A percentile compares a stretch with the other conserved stretches of the same genome.
Evolutionary conservation across 1,140 invertebrate genomes (phyloP).

Genomic region (Aphelenchoides besseyi): DNA sequence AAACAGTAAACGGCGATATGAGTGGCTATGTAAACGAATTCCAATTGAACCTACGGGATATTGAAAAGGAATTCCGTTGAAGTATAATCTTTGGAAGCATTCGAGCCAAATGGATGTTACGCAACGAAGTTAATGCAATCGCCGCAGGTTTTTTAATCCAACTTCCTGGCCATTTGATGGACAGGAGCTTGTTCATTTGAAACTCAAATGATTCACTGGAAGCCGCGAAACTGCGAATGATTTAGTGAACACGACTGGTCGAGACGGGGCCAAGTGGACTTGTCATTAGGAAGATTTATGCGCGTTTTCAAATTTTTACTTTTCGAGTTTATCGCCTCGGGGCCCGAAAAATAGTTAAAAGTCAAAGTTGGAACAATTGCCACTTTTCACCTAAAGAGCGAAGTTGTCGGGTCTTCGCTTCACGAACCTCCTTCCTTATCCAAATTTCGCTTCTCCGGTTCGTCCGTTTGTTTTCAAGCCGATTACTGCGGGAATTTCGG

Average conservation of each 20-base stretch:
- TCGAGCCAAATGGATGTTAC: not conserved
- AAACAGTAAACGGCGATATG: not conserved
- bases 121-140: too few relatives aligned
- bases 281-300: constrained; percentile 6
- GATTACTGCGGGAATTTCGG: not conserved
- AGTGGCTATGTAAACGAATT: too few relatives aligned
- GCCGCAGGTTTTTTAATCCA: too few relatives aligned
- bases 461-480: not conserved
- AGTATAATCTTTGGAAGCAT: not conserved
- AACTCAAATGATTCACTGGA: not conserved
- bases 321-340: not conserved
- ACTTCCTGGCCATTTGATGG: not conserved
- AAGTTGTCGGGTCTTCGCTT: not conserved
- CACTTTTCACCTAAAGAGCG: not conserved
- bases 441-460: not conserved
- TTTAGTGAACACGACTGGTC: not conserved
- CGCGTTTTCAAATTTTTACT: not conserved
- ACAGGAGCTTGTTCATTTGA: not conserved
- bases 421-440: not conserved
- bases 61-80: not conserved
- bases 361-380: not conserved
- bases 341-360: not conserved
- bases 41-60: not conserved
- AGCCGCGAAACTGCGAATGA: not conserved
- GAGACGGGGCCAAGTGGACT: not conserved